Conservation (phyloP, 1,140 invertebrate species). For the Aphelinus atriplicis region DNA sequence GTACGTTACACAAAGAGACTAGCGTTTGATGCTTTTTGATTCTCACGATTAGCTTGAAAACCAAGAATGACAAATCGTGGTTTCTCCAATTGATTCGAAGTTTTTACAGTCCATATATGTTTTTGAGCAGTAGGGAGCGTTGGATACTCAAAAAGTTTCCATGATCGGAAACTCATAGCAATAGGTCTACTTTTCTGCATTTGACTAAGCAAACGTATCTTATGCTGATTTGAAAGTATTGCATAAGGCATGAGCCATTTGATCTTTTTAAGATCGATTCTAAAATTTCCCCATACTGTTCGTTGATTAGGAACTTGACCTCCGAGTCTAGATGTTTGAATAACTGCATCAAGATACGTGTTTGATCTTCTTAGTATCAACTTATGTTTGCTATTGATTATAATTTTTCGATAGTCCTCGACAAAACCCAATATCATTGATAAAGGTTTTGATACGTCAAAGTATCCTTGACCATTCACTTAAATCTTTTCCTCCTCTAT, state of each 20-base stretch:
- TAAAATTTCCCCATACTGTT: conserved; percentile 8
- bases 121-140: conserved; percentile 47
- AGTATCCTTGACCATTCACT: conserved; percentile 41
- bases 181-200: conserved; percentile 48
- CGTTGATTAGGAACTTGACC: no score
- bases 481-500: background rate
- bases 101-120: conserved; percentile 48
- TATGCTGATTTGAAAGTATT: conserved; percentile 42
- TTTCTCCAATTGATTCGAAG: conserved; percentile 46
- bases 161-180: conserved; percentile 50
- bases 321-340: background rate
- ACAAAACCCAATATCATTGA: conserved; percentile 59
- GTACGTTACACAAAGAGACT: no score
- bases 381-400: conserved; percentile 62
- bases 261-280: conserved; percentile 37
- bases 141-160: conserved; percentile 59
- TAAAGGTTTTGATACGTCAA: conserved; percentile 56
- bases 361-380: conserved; percentile 58
- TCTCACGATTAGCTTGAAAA: conserved; percentile 45
- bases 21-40: conserved; percentile 44
- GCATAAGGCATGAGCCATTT: conserved; percentile 45
- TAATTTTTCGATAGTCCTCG: conserved; percentile 63
- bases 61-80: conserved; percentile 45
- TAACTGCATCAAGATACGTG: conserved; percentile 46
- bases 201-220: conserved; percentile 44